Percentiles rank a stretch among this genome's conserved stretches.
phyloP scores from a whole-genome alignment of 2,888 invertebrate genomes.

The Calliscelio sp. region DNA sequence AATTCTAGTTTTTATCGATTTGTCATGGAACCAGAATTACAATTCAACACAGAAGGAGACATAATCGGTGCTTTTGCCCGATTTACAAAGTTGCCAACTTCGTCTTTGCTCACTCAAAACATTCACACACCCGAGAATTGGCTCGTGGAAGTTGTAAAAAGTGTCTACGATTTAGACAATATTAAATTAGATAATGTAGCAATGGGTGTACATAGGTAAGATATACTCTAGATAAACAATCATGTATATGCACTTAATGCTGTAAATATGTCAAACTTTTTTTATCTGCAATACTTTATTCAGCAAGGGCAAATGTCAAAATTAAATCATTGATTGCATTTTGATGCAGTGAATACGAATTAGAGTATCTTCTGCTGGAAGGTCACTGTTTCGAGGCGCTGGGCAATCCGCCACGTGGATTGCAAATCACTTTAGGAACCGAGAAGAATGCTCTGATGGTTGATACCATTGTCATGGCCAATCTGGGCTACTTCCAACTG shows the following conservation, averaged over 20 bases:
- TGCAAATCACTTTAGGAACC: slow-evolving; percentile 98
- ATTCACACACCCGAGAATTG: slow-evolving; percentile 97
- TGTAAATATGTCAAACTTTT: too few species aligned
- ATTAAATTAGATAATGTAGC: slow-evolving; percentile 97
- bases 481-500: slow-evolving; percentile 99
- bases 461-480: slow-evolving; percentile 99
- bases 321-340: too few species aligned
- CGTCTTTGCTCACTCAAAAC: slow-evolving; percentile 96
- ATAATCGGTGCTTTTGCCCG: slow-evolving; percentile 92
- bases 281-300: too few species aligned
- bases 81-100: slow-evolving; percentile 96
- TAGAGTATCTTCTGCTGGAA: slow-evolving; percentile 97
- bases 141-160: slow-evolving; percentile 96
- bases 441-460: slow-evolving; percentile 91
- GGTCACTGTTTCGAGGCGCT: slow-evolving; percentile 98
- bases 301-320: too few species aligned
- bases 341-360: slow-evolving; percentile 94
- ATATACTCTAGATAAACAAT: too few species aligned
- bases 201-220: slow-evolving; percentile 93
- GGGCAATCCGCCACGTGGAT: slow-evolving; percentile 97
- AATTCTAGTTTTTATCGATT: slow-evolving; percentile 99
- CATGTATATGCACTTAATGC: too few species aligned
- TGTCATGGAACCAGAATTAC: slow-evolving; percentile 95
- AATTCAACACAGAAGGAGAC: slow-evolving; percentile 91
- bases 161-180: slow-evolving; percentile 98